Conservation (phyloP, 2,797 vertebrate species). For the Hydrophis major region DNA sequence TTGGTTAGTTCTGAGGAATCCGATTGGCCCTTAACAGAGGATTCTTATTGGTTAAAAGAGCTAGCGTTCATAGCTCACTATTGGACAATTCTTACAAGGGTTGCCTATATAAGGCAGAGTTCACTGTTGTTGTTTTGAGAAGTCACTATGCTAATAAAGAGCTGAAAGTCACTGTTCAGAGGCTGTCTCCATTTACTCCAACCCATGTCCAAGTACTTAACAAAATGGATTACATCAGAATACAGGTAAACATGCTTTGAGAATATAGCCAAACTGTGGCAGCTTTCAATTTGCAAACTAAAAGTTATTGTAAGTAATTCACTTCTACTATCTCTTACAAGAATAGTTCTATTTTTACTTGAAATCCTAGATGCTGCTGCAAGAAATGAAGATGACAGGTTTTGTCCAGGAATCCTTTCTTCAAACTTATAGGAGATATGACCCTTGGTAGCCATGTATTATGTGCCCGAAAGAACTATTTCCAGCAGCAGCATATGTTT, state of each 20-base stretch:
- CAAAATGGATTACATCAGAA: neutral
- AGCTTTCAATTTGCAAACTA: neutral
- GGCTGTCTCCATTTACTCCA: too few relatives aligned
- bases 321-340: neutral
- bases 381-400: neutral
- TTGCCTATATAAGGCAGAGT: too few relatives aligned
- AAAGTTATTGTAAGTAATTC: neutral
- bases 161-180: too few relatives aligned
- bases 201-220: too few relatives aligned
- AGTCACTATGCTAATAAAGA: too few relatives aligned
- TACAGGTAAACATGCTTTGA: neutral
- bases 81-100: too few relatives aligned
- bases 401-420: neutral
- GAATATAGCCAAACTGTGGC: neutral
- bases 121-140: too few relatives aligned
- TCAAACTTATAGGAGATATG: neutral
- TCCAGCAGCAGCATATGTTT: neutral
- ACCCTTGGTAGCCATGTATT: slow-evolving; percentile 8
- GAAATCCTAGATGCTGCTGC: neutral
- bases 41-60: too few relatives aligned
- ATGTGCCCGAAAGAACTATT: neutral
- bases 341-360: neutral
- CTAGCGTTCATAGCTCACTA: too few relatives aligned
- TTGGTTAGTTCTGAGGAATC: too few relatives aligned
- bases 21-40: too few relatives aligned